Evolutionary conservation across 2,797 vertebrate genomes (phyloP).

Genomic region (Decapterus maruadsi): DNA sequence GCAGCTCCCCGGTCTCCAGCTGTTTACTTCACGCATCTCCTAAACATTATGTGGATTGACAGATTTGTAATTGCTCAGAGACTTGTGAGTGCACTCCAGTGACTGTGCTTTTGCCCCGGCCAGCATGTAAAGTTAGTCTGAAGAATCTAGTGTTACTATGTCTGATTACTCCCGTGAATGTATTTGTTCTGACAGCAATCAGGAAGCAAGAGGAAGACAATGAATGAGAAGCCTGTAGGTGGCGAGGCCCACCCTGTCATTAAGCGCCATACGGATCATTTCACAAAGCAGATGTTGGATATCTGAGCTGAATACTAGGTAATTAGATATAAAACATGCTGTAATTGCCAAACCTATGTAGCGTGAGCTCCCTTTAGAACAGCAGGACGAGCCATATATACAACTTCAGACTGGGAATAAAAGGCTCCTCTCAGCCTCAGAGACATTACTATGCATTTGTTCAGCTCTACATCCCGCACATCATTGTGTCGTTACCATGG

Average conservation of each 20-base stretch:
- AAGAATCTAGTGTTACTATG: conserved; percentile 55
- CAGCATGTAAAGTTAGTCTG: conserved; percentile 56
- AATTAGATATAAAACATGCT: conserved; percentile 70
- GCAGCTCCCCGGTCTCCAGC: conserved; percentile 48
- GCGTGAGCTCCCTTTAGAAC: conserved; percentile 50
- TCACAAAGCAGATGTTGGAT: conserved; percentile 70
- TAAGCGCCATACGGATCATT: conserved; percentile 55
- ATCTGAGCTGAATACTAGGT: conserved; percentile 62
- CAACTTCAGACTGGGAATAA: conserved; percentile 31
- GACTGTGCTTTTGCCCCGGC: conserved; percentile 42
- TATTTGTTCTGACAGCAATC: conserved; percentile 59
- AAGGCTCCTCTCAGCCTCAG: conserved; percentile 41
- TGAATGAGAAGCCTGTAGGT: conserved; percentile 57
- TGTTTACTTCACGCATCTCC: conserved; percentile 66
- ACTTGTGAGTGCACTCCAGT: conserved; percentile 57
- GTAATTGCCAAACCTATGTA: conserved; percentile 57
- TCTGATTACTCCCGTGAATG: conserved; percentile 66
- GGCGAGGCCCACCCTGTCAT: conserved; percentile 58
- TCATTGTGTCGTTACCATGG: conserved; percentile 77
- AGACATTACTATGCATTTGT: conserved; percentile 64
- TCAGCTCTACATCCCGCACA: conserved; percentile 44
- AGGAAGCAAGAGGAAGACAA: conserved; percentile 54
- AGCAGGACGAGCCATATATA: conserved; percentile 52
- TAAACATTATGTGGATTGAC: conserved; percentile 75
- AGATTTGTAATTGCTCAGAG: conserved; percentile 77